Evolutionary conservation across 1,140 invertebrate genomes (phyloP), one percentile per base, ranked within the genome.

Genomic region (Penaeus chinensis): DNA sequence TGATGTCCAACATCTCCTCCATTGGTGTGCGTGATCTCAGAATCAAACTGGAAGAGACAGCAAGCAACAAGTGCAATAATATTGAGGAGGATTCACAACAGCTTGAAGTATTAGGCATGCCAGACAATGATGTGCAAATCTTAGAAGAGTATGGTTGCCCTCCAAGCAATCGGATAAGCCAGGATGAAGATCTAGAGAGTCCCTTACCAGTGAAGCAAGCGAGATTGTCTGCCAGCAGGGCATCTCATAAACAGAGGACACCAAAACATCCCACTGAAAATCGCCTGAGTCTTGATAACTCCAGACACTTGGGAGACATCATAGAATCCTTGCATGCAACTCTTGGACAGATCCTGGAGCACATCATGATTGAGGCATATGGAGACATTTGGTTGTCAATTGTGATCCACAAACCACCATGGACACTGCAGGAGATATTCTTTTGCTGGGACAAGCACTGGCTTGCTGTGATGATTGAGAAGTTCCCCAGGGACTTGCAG

Each of bases 371-470:
- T 22, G 86, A 87, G 22, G 82, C 71, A 18, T 90, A 87, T 81
- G 77, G 69, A 24, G 85, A 90, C 24, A 18, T 88, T 18, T 90
- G 89, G 89, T 7, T 76, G 2, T 22, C 42, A 19, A 90, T 90
- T 27, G 66, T 90, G 5, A 87, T 65, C 19, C 69, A 77, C 62
- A 90, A 90, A 66, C 89, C 89, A 62, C 89, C 89, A 0, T 90
- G 89, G 89, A 80, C 24, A 54, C 24, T 88, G 22, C 10, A 54
- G 61, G 74, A 90, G 22, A 27, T 90, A 54, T 88, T 90, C n/a
- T 42, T 32, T 4, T 90, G 89, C 66, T 90, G 85, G 85, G 37
- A 90, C 19, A 90, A 87, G 63, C 89, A 90, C 86, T 90, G 89
- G 89, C 63, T 90, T 85, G 85, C 89, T 32, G 81, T 79, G 20